Conservation (phyloP, 2,888 invertebrate species). For the Slavum lentiscoides region DNA sequence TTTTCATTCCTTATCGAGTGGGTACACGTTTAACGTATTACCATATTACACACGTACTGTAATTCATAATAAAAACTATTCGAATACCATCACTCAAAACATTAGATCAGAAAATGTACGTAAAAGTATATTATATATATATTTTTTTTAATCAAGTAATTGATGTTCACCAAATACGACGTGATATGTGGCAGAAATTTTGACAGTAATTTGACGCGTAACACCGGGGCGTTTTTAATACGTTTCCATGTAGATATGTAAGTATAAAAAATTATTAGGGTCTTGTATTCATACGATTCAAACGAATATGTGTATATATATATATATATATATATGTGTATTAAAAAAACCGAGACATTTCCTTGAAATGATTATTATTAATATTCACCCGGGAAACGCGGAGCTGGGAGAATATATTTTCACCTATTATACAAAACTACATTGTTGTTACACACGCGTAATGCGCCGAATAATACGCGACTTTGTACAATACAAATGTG, state of each 20-base stretch:
- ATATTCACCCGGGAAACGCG: background rate
- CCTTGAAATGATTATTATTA: background rate
- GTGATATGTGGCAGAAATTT: background rate
- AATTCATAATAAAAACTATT: no score
- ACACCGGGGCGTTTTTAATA: slow-evolving; percentile 16
- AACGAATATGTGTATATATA: no score
- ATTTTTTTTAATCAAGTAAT: slow-evolving; percentile 33
- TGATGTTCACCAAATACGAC: slow-evolving; percentile 4
- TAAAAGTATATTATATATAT: no score
- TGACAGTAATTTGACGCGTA: slow-evolving; percentile 37
- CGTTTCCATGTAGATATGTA: background rate
- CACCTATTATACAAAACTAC: background rate
- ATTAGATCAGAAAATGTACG: background rate
- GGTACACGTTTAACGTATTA: no score
- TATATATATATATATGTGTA: background rate
- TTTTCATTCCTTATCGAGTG: no score
- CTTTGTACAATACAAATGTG: no score
- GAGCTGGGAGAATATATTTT: background rate
- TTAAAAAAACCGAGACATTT: slow-evolving; percentile 1
- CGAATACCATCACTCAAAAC: no score
- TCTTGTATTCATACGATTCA: slow-evolving; percentile 11
- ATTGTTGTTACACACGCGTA: background rate
- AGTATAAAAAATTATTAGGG: background rate
- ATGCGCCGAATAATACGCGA: no score
- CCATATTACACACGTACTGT: no score